Evolutionary conservation across 2,888 invertebrate genomes (phyloP).

Genomic region (Bombylius major): DNA sequence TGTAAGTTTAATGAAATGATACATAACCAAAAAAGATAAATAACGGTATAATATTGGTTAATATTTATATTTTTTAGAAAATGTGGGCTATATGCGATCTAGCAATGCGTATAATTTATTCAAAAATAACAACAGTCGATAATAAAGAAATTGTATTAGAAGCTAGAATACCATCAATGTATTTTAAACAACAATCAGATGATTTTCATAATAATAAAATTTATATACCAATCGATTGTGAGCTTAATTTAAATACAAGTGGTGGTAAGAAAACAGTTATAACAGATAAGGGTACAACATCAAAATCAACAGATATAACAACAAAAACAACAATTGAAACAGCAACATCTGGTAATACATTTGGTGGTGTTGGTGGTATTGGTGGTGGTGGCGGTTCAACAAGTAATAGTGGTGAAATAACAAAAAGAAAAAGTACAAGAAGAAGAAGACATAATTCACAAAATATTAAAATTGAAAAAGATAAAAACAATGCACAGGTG

Average conservation of each 20-base stretch:
- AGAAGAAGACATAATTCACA: neutral
- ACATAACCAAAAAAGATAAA: neutral
- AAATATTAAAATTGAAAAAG: neutral
- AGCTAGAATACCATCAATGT: slow-evolving; percentile 79
- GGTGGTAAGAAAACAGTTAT: neutral
- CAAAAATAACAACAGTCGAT: slow-evolving; percentile 77
- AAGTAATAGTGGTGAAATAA: neutral
- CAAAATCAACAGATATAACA: no score
- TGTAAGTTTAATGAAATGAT: slow-evolving; percentile 43
- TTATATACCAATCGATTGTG: slow-evolving; percentile 63
- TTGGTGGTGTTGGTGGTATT: neutral
- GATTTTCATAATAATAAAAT: slow-evolving; percentile 60
- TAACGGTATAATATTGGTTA: neutral
- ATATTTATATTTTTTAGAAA: slow-evolving; percentile 51
- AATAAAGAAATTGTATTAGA: slow-evolving; percentile 80
- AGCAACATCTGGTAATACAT: no score
- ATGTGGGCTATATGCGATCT: slow-evolving; percentile 94
- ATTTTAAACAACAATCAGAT: slow-evolving; percentile 65
- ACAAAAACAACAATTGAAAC: no score
- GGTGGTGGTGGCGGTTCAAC: neutral
- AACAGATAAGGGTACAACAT: no score
- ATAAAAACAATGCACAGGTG: neutral
- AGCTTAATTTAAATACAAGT: slow-evolving; percentile 1
- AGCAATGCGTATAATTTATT: slow-evolving; percentile 78
- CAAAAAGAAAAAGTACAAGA: neutral